Conservation (phyloP, 2,113 vertebrate genomes). For the Todiramphus chloris region DNA sequence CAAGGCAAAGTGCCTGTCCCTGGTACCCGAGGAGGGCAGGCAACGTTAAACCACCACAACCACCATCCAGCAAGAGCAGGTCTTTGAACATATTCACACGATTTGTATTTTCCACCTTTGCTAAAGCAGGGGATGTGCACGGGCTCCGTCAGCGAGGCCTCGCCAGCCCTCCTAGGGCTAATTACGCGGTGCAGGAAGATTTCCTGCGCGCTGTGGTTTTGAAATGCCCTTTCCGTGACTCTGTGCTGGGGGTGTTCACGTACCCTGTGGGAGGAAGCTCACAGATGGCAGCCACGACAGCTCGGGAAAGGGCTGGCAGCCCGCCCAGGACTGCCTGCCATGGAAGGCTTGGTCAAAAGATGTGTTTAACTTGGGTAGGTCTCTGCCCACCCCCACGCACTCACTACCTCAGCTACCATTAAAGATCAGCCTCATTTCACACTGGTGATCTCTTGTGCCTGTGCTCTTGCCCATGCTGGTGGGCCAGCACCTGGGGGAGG, state of each 20-base stretch:
- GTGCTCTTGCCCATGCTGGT: neutral
- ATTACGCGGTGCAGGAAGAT: neutral
- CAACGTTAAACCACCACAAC: neutral
- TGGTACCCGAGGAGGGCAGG: neutral
- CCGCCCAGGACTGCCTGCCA: neutral
- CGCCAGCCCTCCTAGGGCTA: accelerated
- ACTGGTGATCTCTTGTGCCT: neutral
- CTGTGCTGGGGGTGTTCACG: neutral
- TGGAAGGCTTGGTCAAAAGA: neutral
- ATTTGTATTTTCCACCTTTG: neutral
- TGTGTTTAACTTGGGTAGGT: accelerated
- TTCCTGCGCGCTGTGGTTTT: accelerated
- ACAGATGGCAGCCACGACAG: neutral
- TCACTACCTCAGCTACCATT: neutral
- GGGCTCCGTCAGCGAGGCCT: neutral
- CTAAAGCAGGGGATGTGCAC: neutral
- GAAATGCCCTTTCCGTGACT: neutral
- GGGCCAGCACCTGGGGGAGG: neutral
- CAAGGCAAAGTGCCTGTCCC: neutral
- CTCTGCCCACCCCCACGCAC: neutral
- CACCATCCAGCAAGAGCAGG: neutral
- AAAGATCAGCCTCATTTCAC: neutral
- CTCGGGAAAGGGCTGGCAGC: neutral
- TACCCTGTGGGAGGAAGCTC: neutral
- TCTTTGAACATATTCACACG: neutral